Conservation (phyloP, 2,888 invertebrate genomes). For the Patella pellucida region DNA sequence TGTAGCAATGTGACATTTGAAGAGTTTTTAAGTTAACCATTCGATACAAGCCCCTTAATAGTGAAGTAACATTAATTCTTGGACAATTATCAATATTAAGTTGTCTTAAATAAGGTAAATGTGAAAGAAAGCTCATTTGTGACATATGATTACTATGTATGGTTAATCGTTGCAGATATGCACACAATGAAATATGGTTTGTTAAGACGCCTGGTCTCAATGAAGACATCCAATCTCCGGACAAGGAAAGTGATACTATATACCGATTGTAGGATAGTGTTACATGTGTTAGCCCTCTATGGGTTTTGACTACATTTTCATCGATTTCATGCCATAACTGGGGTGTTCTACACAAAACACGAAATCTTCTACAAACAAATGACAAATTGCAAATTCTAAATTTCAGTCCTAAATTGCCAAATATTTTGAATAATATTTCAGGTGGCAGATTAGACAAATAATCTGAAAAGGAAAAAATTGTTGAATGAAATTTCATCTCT, state of each 20-base stretch:
- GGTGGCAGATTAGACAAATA: too few species aligned
- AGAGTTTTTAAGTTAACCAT: background rate
- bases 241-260: background rate
- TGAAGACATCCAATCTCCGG: background rate
- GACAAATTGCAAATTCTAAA: too few species aligned
- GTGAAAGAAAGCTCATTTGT: background rate
- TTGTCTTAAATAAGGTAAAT: background rate
- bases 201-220: background rate
- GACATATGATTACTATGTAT: constrained; percentile 3
- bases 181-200: constrained; percentile 1
- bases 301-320: background rate
- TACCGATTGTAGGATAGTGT: background rate
- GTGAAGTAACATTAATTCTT: background rate
- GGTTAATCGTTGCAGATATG: background rate
- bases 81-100: constrained; percentile 1
- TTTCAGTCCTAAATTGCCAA: too few species aligned
- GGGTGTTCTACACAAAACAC: background rate
- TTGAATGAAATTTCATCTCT: background rate
- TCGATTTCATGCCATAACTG: background rate
- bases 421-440: too few species aligned
- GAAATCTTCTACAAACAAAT: background rate
- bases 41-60: background rate
- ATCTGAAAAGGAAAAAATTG: too few species aligned
- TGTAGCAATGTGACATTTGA: constrained; percentile 3
- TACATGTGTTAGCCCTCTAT: background rate